Percentiles rank a stretch among this genome's conserved stretches.
phyloP scores from a whole-genome alignment of 2,888 invertebrate genomes.

The Drosophila stalkeri region DNA sequence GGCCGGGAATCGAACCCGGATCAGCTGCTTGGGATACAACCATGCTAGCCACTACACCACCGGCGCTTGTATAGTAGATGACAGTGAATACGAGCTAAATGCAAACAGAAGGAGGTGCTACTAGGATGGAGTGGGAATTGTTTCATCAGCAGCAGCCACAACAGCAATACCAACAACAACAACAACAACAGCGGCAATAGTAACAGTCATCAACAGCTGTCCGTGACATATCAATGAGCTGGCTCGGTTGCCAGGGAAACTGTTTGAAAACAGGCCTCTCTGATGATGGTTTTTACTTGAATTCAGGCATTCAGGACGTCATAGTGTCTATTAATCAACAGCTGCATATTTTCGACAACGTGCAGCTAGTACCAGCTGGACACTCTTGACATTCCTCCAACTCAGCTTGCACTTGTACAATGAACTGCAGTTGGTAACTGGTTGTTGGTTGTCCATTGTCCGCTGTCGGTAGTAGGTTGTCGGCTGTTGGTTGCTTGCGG shows the following conservation, averaged over 20 bases:
- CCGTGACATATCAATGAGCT: not conserved
- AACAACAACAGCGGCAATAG: not conserved
- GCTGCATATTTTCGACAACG: constrained; percentile 33
- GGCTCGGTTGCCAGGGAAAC: not conserved
- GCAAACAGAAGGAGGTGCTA: not conserved
- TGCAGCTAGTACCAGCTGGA: not conserved
- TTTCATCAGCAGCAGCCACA: not conserved
- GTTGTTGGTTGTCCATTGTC: not conserved
- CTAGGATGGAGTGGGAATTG: not conserved
- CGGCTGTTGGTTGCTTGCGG: constrained; percentile 22
- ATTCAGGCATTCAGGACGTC: constrained; percentile 10
- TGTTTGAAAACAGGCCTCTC: not conserved
- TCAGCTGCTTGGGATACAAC: constrained; percentile 52
- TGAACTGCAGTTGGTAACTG: not conserved
- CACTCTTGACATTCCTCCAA: not conserved
- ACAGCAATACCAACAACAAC: not conserved
- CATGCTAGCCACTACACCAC: constrained; percentile 55
- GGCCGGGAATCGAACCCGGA: constrained; percentile 57
- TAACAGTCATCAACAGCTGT: not conserved
- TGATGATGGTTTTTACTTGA: constrained; percentile 29
- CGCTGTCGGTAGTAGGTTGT: not conserved
- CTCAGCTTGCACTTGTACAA: not conserved
- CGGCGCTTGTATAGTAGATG: constrained; percentile 25
- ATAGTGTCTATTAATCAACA: constrained; percentile 39
- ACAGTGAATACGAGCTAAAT: constrained; percentile 17